These are phyloP conservation scores for Eudemis profundana DNA, from an alignment of 2,888 invertebrate species.

Conservation along the genomic window DNA sequence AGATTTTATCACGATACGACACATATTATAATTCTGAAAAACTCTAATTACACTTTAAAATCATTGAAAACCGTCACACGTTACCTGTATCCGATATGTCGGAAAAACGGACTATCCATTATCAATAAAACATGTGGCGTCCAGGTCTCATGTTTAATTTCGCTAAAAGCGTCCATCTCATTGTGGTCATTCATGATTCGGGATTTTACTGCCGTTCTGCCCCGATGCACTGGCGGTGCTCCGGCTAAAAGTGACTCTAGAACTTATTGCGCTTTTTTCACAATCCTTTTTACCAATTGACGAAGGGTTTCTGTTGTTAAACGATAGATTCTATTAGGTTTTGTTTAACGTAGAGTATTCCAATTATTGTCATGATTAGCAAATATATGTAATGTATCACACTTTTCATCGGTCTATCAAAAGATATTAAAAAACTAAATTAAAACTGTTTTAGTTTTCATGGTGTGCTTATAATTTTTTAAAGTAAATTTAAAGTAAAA, in stretches of 20 bases:
- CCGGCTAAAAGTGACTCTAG: slow-evolving; percentile 12
- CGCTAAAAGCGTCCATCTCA: slow-evolving; percentile 80
- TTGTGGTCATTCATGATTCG: slow-evolving; percentile 74
- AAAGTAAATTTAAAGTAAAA: no score
- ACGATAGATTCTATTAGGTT: no score
- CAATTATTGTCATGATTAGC: no score
- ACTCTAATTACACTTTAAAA: background rate
- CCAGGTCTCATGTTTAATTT: slow-evolving; percentile 72
- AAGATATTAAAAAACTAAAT: no score
- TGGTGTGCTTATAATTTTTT: no score
- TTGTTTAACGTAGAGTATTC: no score
- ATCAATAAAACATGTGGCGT: slow-evolving; percentile 72
- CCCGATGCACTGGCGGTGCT: slow-evolving; percentile 13
- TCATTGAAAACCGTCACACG: background rate
- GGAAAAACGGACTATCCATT: slow-evolving; percentile 54
- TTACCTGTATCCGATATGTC: slow-evolving; percentile 44
- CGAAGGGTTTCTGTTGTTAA: background rate
- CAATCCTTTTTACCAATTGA: background rate
- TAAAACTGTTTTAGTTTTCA: no score
- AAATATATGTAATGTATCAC: no score
- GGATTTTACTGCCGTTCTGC: slow-evolving; percentile 48
- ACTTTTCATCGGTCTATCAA: no score
- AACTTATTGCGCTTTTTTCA: background rate
- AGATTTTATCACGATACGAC: no score
- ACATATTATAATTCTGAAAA: no score